Evolutionary conservation across 2,888 invertebrate species (phyloP), one percentile per base, ranked within the genome.

Genomic region (Mimas tiliae): DNA sequence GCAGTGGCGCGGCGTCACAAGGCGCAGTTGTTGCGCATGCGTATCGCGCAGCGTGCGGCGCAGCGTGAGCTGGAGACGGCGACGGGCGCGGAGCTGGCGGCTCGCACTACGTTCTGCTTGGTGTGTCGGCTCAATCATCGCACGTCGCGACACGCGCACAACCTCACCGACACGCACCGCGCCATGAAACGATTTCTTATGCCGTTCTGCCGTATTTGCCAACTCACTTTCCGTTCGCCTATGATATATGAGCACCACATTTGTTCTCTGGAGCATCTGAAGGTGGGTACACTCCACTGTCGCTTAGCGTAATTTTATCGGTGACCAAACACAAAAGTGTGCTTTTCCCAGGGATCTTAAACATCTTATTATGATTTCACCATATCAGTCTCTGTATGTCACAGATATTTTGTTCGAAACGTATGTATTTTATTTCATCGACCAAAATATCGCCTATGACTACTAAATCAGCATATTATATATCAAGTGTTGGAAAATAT

Each of bases 191-290:
- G 96, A 80, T 97, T 97, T 89, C 92, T 98, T 70, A 96, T 96
- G 95, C 97, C 97, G 0, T 96, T 95, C 86, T 97, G 97, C 80
- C 96, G 96, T 77, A 94, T 96, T 62, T 98, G 97, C 84, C 95
- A 96, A 68, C 89, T 96, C 75, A 95, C 96, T 50, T 97, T 97
- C 90, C 96, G 96, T 76, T 97, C 97, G 72, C 97, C 97, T 14
- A 97, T 97, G 97, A 94, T 96, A 16, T 97, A 96, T 84, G 97
- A 98, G 83, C 96, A 96, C 70, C 98, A 98, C 87, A 95, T 97
- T 72, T 96, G 97, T 82, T 96, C 97, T 0, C 89, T 97, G 72
- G 96, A 96, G 68, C 97, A 97, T 79, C 95, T 97, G 38, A 96
- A 96, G 95, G 97, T 97, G 66, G 70, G 65, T 21, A 21, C n/a